Evolutionary conservation across 2,797 vertebrate genomes (phyloP).

Genomic region (Alectoris magna): DNA sequence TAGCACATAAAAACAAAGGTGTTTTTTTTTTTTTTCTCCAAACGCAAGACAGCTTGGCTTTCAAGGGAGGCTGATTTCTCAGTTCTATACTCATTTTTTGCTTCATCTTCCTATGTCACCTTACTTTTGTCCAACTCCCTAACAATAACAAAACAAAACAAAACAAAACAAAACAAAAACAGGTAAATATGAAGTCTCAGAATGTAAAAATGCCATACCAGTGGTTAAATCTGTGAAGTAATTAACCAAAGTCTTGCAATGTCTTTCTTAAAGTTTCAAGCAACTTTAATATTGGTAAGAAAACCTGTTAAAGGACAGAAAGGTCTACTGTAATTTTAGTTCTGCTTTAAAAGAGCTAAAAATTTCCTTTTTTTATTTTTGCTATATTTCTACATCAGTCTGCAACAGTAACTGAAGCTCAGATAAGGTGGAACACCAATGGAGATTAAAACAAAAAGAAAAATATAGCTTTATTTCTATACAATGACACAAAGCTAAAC

Average conservation of each 20-base stretch:
- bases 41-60: background rate
- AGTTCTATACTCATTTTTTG: accelerated
- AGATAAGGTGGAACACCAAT: background rate
- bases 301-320: background rate
- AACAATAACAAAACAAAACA: background rate
- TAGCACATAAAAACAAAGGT: background rate
- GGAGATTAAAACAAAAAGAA: background rate
- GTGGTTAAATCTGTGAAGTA: background rate
- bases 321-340: background rate
- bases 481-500: background rate
- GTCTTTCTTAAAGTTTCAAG: background rate
- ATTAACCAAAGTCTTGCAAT: background rate
- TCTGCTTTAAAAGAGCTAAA: background rate
- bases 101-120: background rate
- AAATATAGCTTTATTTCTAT: background rate
- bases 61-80: background rate
- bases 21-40: background rate
- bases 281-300: background rate
- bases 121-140: background rate
- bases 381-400: background rate
- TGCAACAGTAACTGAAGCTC: background rate
- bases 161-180: background rate
- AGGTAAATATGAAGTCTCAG: background rate
- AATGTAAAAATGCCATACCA: background rate
- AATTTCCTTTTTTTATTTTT: background rate